Percentiles rank a stretch among this genome's conserved stretches.
phyloP scores from a whole-genome alignment of 2,888 invertebrate species.

The Drosophila multiciliata region DNA sequence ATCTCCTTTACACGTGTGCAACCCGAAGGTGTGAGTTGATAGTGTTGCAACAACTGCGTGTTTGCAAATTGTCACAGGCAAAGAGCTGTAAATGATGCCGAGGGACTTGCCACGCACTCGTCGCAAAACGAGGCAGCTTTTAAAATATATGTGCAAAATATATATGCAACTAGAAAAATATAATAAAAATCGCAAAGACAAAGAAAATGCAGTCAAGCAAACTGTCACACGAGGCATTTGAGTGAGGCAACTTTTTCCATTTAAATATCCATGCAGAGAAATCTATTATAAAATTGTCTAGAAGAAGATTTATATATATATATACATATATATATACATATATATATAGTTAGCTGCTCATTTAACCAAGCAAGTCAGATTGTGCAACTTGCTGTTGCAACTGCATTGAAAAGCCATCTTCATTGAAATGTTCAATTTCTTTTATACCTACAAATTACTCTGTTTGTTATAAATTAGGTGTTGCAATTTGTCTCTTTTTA shows the following conservation, averaged over 20 bases:
- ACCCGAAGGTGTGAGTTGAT: conserved; percentile 25
- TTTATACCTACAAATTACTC: not conserved
- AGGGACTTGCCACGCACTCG: conserved; percentile 34
- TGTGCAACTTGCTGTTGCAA: not conserved
- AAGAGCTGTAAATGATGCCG: not conserved
- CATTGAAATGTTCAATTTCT: not conserved
- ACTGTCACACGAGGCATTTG: conserved; percentile 67
- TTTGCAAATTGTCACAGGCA: conserved; percentile 45
- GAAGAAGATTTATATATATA: not conserved
- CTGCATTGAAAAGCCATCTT: not conserved
- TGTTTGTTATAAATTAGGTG: not conserved
- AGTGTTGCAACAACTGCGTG: conserved; percentile 3
- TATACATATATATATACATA: not conserved
- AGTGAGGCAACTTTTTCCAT: conserved; percentile 37
- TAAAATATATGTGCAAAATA: conserved; percentile 50
- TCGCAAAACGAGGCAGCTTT: conserved; percentile 41
- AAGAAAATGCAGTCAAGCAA: conserved; percentile 37
- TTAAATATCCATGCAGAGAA: not conserved
- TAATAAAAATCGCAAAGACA: conserved; percentile 15
- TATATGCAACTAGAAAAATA: conserved; percentile 9
- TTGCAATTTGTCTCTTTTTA: not conserved
- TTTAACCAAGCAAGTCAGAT: not conserved
- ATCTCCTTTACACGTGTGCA: conserved; percentile 55
- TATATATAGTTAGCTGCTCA: not conserved
- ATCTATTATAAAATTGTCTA: not conserved